A percentile compares a stretch with the other conserved stretches of the same genome.
phyloP scores from a whole-genome alignment of 92 coral and sea anemone genomes.

The Chrysogorgia sp. region DNA sequence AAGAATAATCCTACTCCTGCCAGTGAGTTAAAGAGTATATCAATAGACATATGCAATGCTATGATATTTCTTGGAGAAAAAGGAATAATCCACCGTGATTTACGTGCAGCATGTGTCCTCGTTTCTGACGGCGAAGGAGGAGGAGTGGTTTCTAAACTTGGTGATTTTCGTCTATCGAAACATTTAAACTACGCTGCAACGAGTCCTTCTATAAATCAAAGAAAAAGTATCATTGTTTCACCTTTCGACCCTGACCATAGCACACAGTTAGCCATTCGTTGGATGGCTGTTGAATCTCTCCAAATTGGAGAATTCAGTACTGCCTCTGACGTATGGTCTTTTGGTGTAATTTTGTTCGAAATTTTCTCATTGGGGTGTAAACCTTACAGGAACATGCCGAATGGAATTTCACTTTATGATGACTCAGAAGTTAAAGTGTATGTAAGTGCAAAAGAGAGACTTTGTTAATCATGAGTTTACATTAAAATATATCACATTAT shows the following conservation, averaged over 20 bases:
- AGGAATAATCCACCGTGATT: constrained; percentile 15
- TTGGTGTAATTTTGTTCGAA: constrained; percentile 30
- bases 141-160: constrained; percentile 1
- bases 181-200: neutral
- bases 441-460: constrained; percentile 4
- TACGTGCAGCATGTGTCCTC: constrained; percentile 3
- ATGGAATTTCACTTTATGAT: constrained; percentile 4
- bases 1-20: neutral
- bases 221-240: neutral
- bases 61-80: constrained; percentile 10
- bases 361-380: constrained; percentile 19
- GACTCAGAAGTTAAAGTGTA: constrained; percentile 13
- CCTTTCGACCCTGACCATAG: neutral
- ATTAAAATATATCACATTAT: neutral
- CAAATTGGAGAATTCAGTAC: constrained; percentile 14
- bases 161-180: constrained; percentile 17
- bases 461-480: too few species aligned
- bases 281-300: constrained; percentile 30
- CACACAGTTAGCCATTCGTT: constrained; percentile 13
- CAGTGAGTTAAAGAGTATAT: neutral
- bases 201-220: neutral
- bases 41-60: constrained; percentile 23
- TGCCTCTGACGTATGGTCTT: constrained; percentile 31
- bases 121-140: constrained; percentile 1
- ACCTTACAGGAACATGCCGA: constrained; percentile 31